Conservation (phyloP, 53 echinoderm and acorn worm species). For the Astropecten irregularis region DNA sequence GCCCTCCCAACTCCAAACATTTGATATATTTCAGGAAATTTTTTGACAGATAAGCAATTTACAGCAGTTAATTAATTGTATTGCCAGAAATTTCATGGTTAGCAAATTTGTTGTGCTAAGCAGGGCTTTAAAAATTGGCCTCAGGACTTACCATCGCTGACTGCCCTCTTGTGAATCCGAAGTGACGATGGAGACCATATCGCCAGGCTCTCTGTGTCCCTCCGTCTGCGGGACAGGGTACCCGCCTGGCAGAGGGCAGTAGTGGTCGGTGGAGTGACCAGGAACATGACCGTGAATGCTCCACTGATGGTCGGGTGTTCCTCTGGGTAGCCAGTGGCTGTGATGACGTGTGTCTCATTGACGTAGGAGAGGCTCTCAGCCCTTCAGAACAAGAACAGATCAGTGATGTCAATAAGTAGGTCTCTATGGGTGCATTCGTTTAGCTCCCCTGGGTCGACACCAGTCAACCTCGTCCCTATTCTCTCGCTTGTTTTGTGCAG, state of each 20-base stretch:
- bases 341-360: slow-evolving; percentile 60
- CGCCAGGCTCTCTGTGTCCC: neutral
- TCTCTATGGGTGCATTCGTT: no score
- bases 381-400: no score
- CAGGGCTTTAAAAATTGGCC: no score
- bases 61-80: no score
- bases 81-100: no score
- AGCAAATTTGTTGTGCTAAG: no score
- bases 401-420: neutral
- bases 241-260: slow-evolving; percentile 68
- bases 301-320: neutral
- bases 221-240: neutral
- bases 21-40: no score
- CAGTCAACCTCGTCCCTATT: no score
- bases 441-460: no score
- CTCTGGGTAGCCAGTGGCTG: slow-evolving; percentile 71
- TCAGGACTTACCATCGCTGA: neutral
- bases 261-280: slow-evolving; percentile 67
- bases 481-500: no score
- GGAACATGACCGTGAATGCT: slow-evolving; percentile 67
- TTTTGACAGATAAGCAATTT: no score
- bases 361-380: slow-evolving; percentile 51
- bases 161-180: neutral
- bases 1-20: no score
- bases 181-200: neutral